Percentiles rank a stretch among this genome's conserved stretches.
phyloP scores from a whole-genome alignment of 1,140 invertebrate genomes.

The Drosophila nigromelanica region DNA sequence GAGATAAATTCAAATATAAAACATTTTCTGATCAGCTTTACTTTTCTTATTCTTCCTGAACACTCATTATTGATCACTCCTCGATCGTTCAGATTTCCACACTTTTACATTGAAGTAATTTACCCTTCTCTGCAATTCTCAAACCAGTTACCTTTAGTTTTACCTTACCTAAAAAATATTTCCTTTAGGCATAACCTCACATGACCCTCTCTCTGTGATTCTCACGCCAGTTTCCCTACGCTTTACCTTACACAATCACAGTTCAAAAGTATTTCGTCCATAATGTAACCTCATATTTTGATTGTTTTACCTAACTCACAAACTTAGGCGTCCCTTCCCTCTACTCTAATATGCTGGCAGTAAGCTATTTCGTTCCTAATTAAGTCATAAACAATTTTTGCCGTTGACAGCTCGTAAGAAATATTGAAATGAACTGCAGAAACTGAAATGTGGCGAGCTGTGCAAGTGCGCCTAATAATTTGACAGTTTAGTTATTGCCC shows the following conservation, averaged over 20 bases:
- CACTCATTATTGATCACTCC: no score
- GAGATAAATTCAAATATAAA: background rate
- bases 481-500: slow-evolving; percentile 65
- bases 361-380: slow-evolving; percentile 46
- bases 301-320: background rate
- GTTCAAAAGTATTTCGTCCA: background rate
- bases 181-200: background rate
- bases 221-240: background rate
- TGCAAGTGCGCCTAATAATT: slow-evolving; percentile 65
- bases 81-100: no score
- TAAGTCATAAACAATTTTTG: slow-evolving; percentile 71
- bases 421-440: slow-evolving; percentile 53
- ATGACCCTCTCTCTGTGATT: background rate
- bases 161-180: no score
- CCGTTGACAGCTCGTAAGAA: slow-evolving; percentile 69
- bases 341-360: background rate
- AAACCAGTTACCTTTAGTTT: background rate
- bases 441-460: slow-evolving; percentile 33
- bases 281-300: background rate
- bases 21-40: background rate
- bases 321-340: background rate
- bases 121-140: slow-evolving; percentile 8
- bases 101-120: no score
- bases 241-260: background rate
- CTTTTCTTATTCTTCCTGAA: no score